A percentile compares a stretch with the other conserved stretches of the same genome.
phyloP scores from a whole-genome alignment of 2,888 invertebrate genomes.

The Petrolisthes cinctipes region DNA sequence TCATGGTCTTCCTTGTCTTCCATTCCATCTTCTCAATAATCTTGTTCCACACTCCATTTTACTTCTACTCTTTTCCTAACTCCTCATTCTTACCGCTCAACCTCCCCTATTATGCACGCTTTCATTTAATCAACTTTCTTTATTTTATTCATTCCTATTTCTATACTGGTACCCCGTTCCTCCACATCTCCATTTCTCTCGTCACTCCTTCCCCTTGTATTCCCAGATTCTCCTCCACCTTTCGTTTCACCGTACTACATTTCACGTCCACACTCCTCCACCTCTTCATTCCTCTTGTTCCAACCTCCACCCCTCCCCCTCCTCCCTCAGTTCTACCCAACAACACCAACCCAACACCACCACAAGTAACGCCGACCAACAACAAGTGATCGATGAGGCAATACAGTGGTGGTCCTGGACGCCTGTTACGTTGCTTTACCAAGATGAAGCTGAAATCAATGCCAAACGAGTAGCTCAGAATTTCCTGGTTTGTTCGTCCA shows the following conservation, averaged over 20 bases:
- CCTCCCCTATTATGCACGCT: background rate
- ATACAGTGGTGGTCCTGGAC: background rate
- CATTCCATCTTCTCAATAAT: no score
- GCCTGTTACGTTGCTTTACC: no score
- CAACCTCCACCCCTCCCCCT: background rate
- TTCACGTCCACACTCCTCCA: background rate
- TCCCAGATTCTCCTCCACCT: background rate
- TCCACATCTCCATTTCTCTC: background rate
- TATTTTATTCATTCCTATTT: background rate
- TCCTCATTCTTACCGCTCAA: background rate
- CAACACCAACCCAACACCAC: no score
- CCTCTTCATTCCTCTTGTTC: background rate
- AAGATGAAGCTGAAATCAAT: no score
- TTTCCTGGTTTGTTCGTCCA: no score
- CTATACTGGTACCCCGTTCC: background rate
- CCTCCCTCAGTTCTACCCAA: background rate
- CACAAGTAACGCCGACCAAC: no score
- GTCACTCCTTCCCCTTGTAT: background rate
- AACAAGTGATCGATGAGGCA: background rate
- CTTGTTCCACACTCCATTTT: background rate
- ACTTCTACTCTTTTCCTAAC: conserved; percentile 2
- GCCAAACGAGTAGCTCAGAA: no score
- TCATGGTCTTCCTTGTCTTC: background rate
- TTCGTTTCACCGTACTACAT: background rate
- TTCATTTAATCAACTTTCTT: background rate